Evolutionary conservation across 2,797 vertebrate genomes (phyloP), one percentile per base, ranked within the genome.

Genomic region (Rhynchonycteris naso): DNA sequence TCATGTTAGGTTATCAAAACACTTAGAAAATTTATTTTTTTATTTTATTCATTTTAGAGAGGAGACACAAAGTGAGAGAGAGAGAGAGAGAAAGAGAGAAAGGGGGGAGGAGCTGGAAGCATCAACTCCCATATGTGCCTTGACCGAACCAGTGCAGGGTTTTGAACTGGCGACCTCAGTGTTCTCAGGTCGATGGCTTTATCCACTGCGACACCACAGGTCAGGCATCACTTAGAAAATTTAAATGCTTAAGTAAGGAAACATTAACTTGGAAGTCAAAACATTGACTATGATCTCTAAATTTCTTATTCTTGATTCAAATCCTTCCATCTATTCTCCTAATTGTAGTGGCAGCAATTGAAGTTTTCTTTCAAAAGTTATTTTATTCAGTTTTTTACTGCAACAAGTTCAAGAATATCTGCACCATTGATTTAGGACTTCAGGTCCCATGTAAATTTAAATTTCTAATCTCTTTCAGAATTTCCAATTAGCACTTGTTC

Each of bases 251-350:
- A 35, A 50, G 50, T 92, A 93, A 95, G 72, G 78, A 90, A 82
- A 93, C 92, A 61, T 88, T 92, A n/a, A 90, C 84, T 96, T 92
- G 95, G 93, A 96, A 91, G 88, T 93, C 86, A 91, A 82, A 97
- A 50, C 74, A 56, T 9, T 93, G 52, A 74, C 35, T 82, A 33
- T 5, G 47, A 22, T 69, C 26, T 94, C 94, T 35, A 54, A 38
- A 65, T 65, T 94, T 28, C 92, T 94, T 66, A n/a, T n/a, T 63
- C 85, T 74, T 90, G 74, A 72, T 61, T 92, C 74, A 81, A 63
- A 88, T 68, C 52, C 82, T 88, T 88, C 63, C 43, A 56, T 43
- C 35, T 83, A 26, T n/a, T 74, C 59, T 80, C 47, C 65, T 18
- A 47, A 84, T 72, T 79, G 35, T 3, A 38, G 78, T 56, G 68